Evolutionary conservation across 2,888 invertebrate genomes (phyloP).

Genomic region (Orgyia antiqua): DNA sequence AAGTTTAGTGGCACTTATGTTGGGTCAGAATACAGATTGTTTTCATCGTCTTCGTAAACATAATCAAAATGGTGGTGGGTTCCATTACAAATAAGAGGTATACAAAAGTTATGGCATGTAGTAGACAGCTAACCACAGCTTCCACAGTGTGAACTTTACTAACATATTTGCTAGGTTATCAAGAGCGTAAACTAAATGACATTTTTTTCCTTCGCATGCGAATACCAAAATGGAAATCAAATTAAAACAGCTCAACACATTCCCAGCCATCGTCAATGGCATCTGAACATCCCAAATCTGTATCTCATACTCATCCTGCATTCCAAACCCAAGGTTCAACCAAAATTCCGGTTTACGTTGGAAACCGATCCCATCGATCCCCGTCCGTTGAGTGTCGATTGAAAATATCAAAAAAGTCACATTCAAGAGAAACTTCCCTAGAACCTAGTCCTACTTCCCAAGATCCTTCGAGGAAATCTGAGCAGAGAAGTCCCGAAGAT

Average conservation of each 20-base stretch:
- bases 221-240: constrained; percentile 56
- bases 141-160: constrained; percentile 37
- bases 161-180: constrained; percentile 25
- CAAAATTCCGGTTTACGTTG: constrained; percentile 85
- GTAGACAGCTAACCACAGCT: constrained; percentile 29
- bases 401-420: constrained; percentile 49
- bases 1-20: constrained; percentile 41
- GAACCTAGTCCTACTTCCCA: constrained; percentile 71
- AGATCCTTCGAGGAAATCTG: constrained; percentile 66
- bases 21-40: constrained; percentile 28
- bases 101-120: constrained; percentile 29
- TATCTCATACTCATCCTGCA: constrained; percentile 73
- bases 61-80: constrained; percentile 19
- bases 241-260: constrained; percentile 68
- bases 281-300: constrained; percentile 67
- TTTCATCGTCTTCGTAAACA: constrained; percentile 11
- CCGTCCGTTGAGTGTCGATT: constrained; percentile 64
- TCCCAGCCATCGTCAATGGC: constrained; percentile 76
- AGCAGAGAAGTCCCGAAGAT: constrained; percentile 75
- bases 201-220: constrained; percentile 69
- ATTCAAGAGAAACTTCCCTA: constrained; percentile 61
- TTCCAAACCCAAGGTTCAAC: constrained; percentile 82
- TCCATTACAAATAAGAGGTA: constrained; percentile 11
- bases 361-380: constrained; percentile 77
- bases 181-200: constrained; percentile 31